Percentiles rank a stretch among this genome's conserved stretches.
phyloP scores from a whole-genome alignment of 2,888 invertebrate genomes.

The Julus scanicus region DNA sequence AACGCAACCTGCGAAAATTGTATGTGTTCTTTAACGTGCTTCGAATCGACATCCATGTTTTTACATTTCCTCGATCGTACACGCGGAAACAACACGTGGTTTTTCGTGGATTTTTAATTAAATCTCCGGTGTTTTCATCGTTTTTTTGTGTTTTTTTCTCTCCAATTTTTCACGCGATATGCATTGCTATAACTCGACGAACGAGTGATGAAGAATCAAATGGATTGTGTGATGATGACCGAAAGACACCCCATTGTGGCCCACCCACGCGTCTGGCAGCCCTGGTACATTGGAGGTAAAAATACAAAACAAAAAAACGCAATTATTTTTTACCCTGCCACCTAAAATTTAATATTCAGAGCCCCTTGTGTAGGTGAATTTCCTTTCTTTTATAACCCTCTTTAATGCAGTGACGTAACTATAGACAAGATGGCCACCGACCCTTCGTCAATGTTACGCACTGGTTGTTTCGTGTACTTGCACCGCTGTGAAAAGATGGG shows the following conservation, averaged over 20 bases:
- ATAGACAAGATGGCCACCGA: conserved; percentile 11
- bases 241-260: conserved; percentile 51
- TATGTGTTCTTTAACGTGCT: neutral
- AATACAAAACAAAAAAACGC: neutral
- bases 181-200: neutral
- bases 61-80: neutral
- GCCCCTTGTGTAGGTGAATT: conserved; percentile 3
- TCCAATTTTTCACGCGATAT: neutral
- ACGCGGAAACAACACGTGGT: neutral
- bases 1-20: neutral
- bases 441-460: neutral
- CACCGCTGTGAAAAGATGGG: no score
- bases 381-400: neutral
- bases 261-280: conserved; percentile 54
- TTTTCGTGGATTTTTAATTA: conserved; percentile 29
- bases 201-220: conserved; percentile 49
- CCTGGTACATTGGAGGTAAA: conserved; percentile 55
- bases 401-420: neutral
- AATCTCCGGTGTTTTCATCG: neutral
- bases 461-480: no score
- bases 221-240: conserved; percentile 55
- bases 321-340: conserved; percentile 16
- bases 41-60: neutral
- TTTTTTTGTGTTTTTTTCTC: neutral
- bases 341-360: neutral